Percentiles rank a stretch among this genome's conserved stretches.
Conservation (phyloP, 2,888 invertebrate genomes). For the Rhorus exstirpatorius region DNA sequence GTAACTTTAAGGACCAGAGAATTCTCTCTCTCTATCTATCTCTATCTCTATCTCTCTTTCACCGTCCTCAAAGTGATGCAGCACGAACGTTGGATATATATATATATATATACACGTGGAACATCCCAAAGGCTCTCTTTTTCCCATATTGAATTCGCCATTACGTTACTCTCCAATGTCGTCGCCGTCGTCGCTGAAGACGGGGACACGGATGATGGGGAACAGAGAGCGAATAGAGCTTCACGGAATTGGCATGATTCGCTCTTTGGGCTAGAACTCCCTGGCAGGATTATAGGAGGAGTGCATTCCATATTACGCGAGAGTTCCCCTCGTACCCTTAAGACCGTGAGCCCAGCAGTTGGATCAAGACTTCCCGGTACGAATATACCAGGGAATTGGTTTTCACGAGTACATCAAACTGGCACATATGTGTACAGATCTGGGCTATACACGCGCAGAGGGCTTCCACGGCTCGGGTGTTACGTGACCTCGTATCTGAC, state of each 20-base stretch:
- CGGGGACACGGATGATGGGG: background rate
- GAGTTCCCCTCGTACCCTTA: too few relatives aligned
- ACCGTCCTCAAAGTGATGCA: slow-evolving; percentile 49
- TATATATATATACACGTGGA: slow-evolving; percentile 15
- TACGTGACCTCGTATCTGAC: background rate
- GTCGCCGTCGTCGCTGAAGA: slow-evolving; percentile 25
- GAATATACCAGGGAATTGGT: slow-evolving; percentile 70
- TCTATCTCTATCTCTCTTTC: slow-evolving; percentile 11
- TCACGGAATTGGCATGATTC: slow-evolving; percentile 34
- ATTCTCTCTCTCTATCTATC: slow-evolving; percentile 54
- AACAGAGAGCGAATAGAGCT: slow-evolving; percentile 17
- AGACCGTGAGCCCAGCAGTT: too few relatives aligned
- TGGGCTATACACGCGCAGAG: background rate
- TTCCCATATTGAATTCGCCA: slow-evolving; percentile 76
- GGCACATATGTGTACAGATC: background rate
- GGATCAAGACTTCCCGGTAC: slow-evolving; percentile 23
- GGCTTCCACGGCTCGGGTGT: background rate
- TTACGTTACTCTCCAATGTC: slow-evolving; percentile 51
- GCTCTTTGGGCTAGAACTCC: slow-evolving; percentile 33
- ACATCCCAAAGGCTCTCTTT: slow-evolving; percentile 30
- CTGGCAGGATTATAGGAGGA: slow-evolving; percentile 49
- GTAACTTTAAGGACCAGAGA: slow-evolving; percentile 74
- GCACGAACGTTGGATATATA: slow-evolving; percentile 30
- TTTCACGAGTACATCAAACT: slow-evolving; percentile 59
- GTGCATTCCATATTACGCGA: slow-evolving; percentile 43